Evolutionary conservation across 1,140 invertebrate genomes (phyloP), one percentile per base, ranked within the genome.

Genomic region (Conus betulinus): DNA sequence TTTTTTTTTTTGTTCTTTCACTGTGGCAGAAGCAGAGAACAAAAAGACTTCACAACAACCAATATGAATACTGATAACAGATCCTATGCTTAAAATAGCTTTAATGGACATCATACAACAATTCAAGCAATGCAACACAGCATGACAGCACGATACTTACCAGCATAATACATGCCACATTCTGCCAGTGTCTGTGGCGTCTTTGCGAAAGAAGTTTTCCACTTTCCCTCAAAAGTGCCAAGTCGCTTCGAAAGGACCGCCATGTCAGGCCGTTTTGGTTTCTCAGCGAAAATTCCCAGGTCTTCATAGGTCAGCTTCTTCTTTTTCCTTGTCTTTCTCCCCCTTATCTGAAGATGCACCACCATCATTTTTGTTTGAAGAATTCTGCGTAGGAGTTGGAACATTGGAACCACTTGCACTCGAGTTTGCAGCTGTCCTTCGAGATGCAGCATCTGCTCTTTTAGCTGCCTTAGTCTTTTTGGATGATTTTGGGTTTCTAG

Each of bases 161-260:
- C 88, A 82, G 88, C 79, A 87, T 89, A 89, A 51, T 85, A 89
- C 74, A 89, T 85, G 20, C 88, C 88, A 71, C 84, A 84, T 10
- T 85, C 84, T 60, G 84, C 88, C 27, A 89, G 51, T 55, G 83
- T 52, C 74, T 89, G 60, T 63, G 85, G 85, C 6, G 85, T 87
- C 71, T 87, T 71, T 23, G 85, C 74, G 15, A 74, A 87, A 57
- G 17, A 27, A 11, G 39, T 8, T n/a, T 87, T 78, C 85, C 85
- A 87, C 52, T 87, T 87, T 15, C 74, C 85, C 7, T 67, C 20
- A 20, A 87, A 87, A 39, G 85, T 52, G 4, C 20, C 17, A 6
- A 87, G 5, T 27, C 85, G 71, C 53, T 87, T 87, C 52, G 53
- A 5, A 10, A 87, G 7, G 15, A 79, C 51, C 0, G 85, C 85